phyloP scores from a whole-genome alignment of 2,888 invertebrate species.

The Cephus spinipes region DNA sequence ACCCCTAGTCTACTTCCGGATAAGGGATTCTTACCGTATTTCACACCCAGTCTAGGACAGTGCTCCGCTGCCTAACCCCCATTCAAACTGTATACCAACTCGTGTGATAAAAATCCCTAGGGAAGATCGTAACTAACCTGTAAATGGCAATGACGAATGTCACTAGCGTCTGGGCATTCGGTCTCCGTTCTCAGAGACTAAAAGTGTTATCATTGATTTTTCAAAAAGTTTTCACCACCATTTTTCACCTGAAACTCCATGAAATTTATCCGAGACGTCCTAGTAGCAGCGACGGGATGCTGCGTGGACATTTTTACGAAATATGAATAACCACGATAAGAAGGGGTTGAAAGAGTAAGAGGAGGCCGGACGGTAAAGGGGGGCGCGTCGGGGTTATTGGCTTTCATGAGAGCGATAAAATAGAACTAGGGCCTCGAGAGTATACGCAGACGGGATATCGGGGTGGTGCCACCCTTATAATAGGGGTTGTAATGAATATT shows the following conservation, averaged over 20 bases:
- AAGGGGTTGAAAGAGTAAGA: neutral
- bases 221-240: neutral
- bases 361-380: neutral
- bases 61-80: neutral
- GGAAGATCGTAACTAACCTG: neutral
- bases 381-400: neutral
- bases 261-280: neutral
- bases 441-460: neutral
- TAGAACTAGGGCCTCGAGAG: neutral
- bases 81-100: neutral
- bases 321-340: neutral
- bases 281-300: neutral
- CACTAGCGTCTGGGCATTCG: neutral
- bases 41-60: neutral
- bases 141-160: neutral
- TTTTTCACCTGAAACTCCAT: neutral
- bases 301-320: neutral
- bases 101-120: neutral
- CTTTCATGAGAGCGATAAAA: neutral
- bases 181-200: neutral
- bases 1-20: neutral
- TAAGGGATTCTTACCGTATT: neutral
- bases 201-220: neutral
- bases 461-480: neutral
- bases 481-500: slow-evolving; percentile 2